Evolutionary conservation across 2,113 vertebrate species (phyloP).

Genomic region (Phycodurus eques): DNA sequence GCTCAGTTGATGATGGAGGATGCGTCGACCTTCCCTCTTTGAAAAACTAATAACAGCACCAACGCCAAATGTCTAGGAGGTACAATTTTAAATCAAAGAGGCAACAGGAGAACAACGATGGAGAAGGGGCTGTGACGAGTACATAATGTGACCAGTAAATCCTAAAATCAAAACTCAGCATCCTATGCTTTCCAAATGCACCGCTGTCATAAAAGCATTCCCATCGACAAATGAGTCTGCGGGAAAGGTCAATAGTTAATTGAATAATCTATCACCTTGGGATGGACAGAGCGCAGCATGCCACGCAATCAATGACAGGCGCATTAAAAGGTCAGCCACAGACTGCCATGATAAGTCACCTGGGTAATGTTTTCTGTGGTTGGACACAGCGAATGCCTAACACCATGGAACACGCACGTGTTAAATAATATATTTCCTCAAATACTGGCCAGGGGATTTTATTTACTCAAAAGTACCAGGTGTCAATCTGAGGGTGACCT

Average conservation of each 20-base stretch:
- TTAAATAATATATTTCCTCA: neutral
- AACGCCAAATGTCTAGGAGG: slow-evolving; percentile 34
- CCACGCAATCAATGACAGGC: slow-evolving; percentile 91
- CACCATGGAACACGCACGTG: neutral
- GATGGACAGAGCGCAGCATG: slow-evolving; percentile 84
- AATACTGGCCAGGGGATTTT: neutral
- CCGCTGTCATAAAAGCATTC: slow-evolving; percentile 83
- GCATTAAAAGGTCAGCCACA: slow-evolving; percentile 97
- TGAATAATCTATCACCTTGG: slow-evolving; percentile 99
- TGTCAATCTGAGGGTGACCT: neutral
- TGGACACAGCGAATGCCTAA: slow-evolving; percentile 31
- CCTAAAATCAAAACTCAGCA: slow-evolving; percentile 77
- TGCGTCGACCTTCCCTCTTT: neutral
- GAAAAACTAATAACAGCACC: slow-evolving; percentile 1
- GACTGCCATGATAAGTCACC: slow-evolving; percentile 84
- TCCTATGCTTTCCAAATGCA: slow-evolving; percentile 77
- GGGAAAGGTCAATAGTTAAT: slow-evolving; percentile 99
- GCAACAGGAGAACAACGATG: slow-evolving; percentile 32
- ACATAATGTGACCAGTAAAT: slow-evolving; percentile 65
- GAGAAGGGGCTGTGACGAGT: slow-evolving; percentile 5
- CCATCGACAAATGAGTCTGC: slow-evolving; percentile 90
- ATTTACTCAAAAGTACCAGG: neutral
- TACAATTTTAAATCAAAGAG: slow-evolving; percentile 55
- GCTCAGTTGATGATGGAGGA: slow-evolving; percentile 3
- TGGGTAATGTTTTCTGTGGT: slow-evolving; percentile 74